Base-by-base conservation (phyloP, 2,888 invertebrate genomes). In the Pachymerium ferrugineum region DNA sequence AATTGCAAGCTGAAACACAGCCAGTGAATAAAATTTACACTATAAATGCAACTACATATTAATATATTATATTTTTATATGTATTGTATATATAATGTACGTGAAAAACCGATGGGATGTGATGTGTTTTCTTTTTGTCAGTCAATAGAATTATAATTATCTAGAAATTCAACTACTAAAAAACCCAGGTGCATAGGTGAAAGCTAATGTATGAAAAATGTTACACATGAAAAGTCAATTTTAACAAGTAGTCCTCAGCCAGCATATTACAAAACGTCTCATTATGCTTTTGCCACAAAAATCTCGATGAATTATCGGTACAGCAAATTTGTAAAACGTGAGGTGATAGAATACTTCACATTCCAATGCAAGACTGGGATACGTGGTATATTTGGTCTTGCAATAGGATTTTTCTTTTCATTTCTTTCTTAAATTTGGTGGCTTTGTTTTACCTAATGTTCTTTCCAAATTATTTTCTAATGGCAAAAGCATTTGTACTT, bases 311-410 rank as follows among this genome's bases (percentile, higher is more conserved):
- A n/a, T 38, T 38, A 38, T 38, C 38, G n/a, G n/a, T 38, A 38
- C 38, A 38, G 38, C 38, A 38, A 38, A 38, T 38, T n/a, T 38
- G 8, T 38, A 38, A 38, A 38, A 38, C n/a, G 38, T 38, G 38
- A 38, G 38, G n/a, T 38, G n/a, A 38, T 38, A 38, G n/a, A 38
- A n/a, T 8, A 38, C 38, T n/a, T 38, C n/a, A n/a, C n/a, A 38
- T 38, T 38, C 38, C 38, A 38, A 38, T 38, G 38, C 38, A 38
- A 38, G 38, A 38, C 38, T 38, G 38, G 38, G 38, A 38, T 10
- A 16, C 16, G 71, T 71, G 71, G 71, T 38, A 71, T 71, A 71
- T 33, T 19, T 33, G 71, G 71, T 71, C 35, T 71, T 71, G 71
- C 71, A 19, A 71, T 22, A 71, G 71, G 71, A 71, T 28, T 62